Evolutionary conservation across 1,140 invertebrate genomes (phyloP), one percentile per base, ranked within the genome.

Genomic region (Dreissena polymorpha): DNA sequence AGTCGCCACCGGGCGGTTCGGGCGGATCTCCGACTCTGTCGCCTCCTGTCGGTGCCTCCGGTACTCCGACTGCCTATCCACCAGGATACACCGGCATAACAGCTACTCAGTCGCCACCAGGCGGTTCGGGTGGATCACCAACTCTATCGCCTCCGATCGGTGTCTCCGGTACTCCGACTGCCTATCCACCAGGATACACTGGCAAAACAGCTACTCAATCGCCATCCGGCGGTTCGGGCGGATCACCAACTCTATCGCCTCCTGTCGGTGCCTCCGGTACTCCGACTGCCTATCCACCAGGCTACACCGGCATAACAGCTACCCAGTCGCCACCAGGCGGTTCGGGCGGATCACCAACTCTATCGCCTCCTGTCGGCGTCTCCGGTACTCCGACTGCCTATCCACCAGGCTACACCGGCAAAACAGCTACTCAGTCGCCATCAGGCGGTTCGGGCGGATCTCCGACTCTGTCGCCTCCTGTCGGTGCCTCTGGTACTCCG

Each of bases 71-170:
- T n/a, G 68, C 69, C n/a, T 14, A 39, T 23, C 78, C 78, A 64
- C 67, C 67, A 25, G 14, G 60, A 0, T 16, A 53, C 18, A 27
- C 76, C n/a, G 69, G 71, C 3, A 21, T 39, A 25, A 68, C 75
- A 65, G 79, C 75, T 67, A 57, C 74, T 23, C 60, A 27, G 27
- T 16, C 55, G 77, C 63, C 77, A 67, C 55, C 51, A 8, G n/a
- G 50, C 2, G n/a, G 50, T 7, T 16, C 76, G 67, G 57, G 60
- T 16, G 13, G 50, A 13, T 18, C 67, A 63, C 84, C 86, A 73
- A 67, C 79, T 25, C 39, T 79, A n/a, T 21, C 21, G 70, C 79
- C 78, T 49, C 82, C 82, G 25, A 74, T 72, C 29, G 10, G 71
- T 13, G 23, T n/a, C 29, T 69, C 84, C 27, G 79, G 72, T 12